Evolutionary conservation across 2,113 vertebrate species (phyloP).

Genomic region (Alosa alosa): DNA sequence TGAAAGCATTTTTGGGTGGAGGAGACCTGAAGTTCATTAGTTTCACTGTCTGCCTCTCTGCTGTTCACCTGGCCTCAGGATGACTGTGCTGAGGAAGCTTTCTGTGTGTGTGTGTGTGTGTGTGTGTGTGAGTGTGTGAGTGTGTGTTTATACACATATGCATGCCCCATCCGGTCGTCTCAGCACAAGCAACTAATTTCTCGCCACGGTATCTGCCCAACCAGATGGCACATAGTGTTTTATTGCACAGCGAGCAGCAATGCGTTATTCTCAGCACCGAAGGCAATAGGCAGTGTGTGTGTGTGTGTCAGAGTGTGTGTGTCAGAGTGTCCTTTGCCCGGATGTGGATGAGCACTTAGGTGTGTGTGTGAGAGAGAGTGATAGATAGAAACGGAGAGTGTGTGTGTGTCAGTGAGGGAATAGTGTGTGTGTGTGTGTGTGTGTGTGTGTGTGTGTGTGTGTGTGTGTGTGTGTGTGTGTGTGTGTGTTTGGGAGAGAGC

Average conservation of each 20-base stretch:
- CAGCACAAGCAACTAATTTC: conserved; percentile 44
- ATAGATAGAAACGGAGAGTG: background rate
- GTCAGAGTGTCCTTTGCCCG: background rate
- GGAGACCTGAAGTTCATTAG: conserved; percentile 24
- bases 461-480: background rate
- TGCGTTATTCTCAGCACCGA: conserved; percentile 45
- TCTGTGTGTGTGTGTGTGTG: conserved; percentile 19
- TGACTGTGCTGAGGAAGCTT: background rate
- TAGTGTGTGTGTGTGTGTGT: background rate
- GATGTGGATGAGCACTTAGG: background rate
- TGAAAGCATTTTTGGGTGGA: too few species aligned
- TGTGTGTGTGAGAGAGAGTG: background rate
- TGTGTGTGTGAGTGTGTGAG: conserved; percentile 17
- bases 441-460: too few species aligned
- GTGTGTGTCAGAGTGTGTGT: conserved; percentile 28
- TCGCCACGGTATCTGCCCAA: conserved; percentile 45
- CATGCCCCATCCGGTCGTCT: conserved; percentile 26
- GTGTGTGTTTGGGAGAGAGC: conserved; percentile 47
- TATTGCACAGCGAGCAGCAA: conserved; percentile 7
- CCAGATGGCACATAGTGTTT: conserved; percentile 64
- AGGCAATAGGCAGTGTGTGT: conserved; percentile 21
- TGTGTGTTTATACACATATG: conserved; percentile 5
- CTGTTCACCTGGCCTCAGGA: conserved; percentile 29
- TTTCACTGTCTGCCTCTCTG: conserved; percentile 8
- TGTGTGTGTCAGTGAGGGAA: conserved; percentile 20